Base-by-base conservation (phyloP, 2,888 invertebrate genomes). In the Criorhina ranunculi region DNA sequence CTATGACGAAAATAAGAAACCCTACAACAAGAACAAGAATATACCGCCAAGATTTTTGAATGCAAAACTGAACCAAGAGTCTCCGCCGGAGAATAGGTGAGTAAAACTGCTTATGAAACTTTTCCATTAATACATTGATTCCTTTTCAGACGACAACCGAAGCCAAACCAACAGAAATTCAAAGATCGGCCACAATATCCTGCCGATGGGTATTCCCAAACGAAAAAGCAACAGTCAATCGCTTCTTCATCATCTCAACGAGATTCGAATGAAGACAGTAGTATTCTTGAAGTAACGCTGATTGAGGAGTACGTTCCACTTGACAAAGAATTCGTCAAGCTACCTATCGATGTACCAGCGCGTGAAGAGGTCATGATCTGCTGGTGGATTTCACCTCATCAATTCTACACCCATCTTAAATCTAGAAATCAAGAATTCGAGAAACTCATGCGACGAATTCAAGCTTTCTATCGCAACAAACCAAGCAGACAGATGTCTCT, bases 381-480 rank as follows among this genome's bases (percentile, higher is more conserved):
- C 1, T 96, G 96, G 96, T 95, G 96, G 89, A 94, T 95, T 69
- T 95, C 95, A 81, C 96, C 96, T 0, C 93, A 94, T 81, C 94
- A 94, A 87, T 96, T 96, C 90, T 96, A 94, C 91, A 93, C 94
- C 0, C 95, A 95, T 88, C 91, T 93, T 15, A 89, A 93, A 55
- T 92, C 93, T 0, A 88, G 91, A 5, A 92, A 93, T 87, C 89
- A 91, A 0, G 93, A 94, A 87, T 95, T 96, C 89, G 93, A 94
- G 12, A 91, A 92, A 2, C 93, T 96, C 93, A 95, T 96, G 95
- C 93, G 94, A 81, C 93, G 94, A 60, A 95, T 96, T 87, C 96
- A 96, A 55, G 92, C 93, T 49, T 91, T 94, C 24, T 96, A 96
- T 89, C 93, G 93, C 86, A 93, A 93, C 40, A 90, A 90, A 78